Evolutionary conservation across 2,888 invertebrate genomes (phyloP).

Genomic region (Galerucella nymphaeae): DNA sequence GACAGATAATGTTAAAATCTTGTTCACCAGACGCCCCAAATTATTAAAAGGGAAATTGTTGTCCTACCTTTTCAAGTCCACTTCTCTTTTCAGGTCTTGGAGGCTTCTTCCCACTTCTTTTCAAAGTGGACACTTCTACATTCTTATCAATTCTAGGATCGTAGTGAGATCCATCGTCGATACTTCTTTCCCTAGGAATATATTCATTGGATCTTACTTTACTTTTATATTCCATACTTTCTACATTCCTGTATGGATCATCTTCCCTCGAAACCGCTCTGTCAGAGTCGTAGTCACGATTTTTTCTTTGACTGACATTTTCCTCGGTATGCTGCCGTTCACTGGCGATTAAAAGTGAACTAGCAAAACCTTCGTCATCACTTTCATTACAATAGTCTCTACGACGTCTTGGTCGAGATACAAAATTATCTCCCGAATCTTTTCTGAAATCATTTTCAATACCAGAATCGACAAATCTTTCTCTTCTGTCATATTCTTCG

Average conservation of each 20-base stretch:
- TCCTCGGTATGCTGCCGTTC: slow-evolving; percentile 81
- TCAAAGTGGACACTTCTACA: slow-evolving; percentile 59
- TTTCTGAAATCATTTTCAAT: slow-evolving; percentile 81
- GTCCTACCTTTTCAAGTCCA: slow-evolving; percentile 76
- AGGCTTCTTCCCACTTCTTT: slow-evolving; percentile 66
- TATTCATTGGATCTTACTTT: slow-evolving; percentile 68
- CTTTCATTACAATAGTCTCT: slow-evolving; percentile 68
- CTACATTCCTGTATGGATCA: slow-evolving; percentile 57
- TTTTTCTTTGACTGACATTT: slow-evolving; percentile 63
- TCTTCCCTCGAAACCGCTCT: slow-evolving; percentile 52
- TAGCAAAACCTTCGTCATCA: slow-evolving; percentile 78
- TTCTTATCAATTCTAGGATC: slow-evolving; percentile 74
- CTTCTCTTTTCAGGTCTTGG: slow-evolving; percentile 76
- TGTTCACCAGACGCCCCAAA: too few species aligned
- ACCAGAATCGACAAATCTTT: slow-evolving; percentile 79
- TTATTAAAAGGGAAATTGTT: not conserved
- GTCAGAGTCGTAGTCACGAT: slow-evolving; percentile 56
- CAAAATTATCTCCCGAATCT: slow-evolving; percentile 70
- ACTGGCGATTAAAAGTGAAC: slow-evolving; percentile 77
- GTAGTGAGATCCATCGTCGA: slow-evolving; percentile 76
- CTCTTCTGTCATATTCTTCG: slow-evolving; percentile 65
- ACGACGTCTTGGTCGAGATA: slow-evolving; percentile 48
- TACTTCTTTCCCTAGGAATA: slow-evolving; percentile 70
- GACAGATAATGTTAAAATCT: too few species aligned
- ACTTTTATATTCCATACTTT: slow-evolving; percentile 56